Evolutionary conservation across 2,888 invertebrate genomes (phyloP).

Genomic region (Lithophane semibrunnea): DNA sequence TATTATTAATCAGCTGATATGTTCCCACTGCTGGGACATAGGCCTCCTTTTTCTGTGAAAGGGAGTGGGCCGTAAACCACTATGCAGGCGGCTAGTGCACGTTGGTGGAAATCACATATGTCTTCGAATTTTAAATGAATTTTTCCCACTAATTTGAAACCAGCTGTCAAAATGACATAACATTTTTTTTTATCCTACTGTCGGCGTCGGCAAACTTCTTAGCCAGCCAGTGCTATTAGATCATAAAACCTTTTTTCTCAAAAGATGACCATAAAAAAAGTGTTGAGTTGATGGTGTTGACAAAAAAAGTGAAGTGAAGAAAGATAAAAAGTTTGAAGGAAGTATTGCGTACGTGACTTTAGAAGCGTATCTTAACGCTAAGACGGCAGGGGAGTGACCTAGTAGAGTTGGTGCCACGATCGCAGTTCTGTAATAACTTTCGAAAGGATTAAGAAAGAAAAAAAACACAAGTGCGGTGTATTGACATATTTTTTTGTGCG

Average conservation of each 20-base stretch:
- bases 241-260: constrained; percentile 21
- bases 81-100: no score
- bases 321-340: constrained; percentile 17
- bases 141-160: constrained; percentile 18
- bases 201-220: background rate
- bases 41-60: no score
- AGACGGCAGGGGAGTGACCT: constrained; percentile 11
- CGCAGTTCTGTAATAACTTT: background rate
- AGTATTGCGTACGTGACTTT: constrained; percentile 51
- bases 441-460: background rate
- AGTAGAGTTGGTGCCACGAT: background rate
- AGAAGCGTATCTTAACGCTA: constrained; percentile 39
- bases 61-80: no score
- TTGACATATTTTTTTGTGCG: no score
- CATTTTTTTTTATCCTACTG: constrained; percentile 5
- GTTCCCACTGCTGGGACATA: no score
- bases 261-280: constrained; percentile 30
- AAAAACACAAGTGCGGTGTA: no score
- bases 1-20: no score
- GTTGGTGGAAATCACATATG: no score
- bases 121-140: no score
- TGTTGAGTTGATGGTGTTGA: constrained; percentile 1
- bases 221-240: constrained; percentile 11
- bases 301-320: constrained; percentile 30
- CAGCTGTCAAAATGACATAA: constrained; percentile 24